Conservation (phyloP, 1,140 invertebrate genomes). For the Panonychus citri region DNA sequence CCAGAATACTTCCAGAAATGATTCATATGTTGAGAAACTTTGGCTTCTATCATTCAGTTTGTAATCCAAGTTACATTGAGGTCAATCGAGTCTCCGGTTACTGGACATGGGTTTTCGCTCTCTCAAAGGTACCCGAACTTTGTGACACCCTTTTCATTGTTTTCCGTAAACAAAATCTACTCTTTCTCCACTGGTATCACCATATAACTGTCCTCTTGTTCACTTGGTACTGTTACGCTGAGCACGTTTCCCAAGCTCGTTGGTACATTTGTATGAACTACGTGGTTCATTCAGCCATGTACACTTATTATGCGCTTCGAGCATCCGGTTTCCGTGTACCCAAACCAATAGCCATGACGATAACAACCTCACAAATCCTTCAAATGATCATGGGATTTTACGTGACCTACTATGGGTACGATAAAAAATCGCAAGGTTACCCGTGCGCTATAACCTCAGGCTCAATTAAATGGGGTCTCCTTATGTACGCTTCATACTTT, state of each 20-base stretch:
- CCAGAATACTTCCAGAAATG: conserved; percentile 66
- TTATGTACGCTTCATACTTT: conserved; percentile 48
- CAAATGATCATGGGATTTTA: conserved; percentile 27
- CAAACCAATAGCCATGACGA: conserved; percentile 25
- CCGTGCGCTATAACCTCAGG: conserved; percentile 61
- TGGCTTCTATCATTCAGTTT: conserved; percentile 79
- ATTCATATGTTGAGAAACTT: conserved; percentile 57
- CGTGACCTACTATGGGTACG: conserved; percentile 25
- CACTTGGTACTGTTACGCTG: conserved; percentile 88
- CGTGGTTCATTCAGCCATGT: conserved; percentile 91
- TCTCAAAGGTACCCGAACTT: conserved; percentile 79
- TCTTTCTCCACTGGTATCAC: conserved; percentile 82
- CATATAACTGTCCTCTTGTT: conserved; percentile 55
- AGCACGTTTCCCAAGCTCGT: conserved; percentile 78
- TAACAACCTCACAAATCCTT: conserved; percentile 29
- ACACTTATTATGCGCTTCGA: conserved; percentile 38
- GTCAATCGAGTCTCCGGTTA: conserved; percentile 68
- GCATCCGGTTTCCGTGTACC: conserved; percentile 26
- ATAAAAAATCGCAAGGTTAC: conserved; percentile 34
- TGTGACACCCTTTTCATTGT: conserved; percentile 95
- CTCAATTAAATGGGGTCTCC: conserved; percentile 64
- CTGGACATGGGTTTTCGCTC: conserved; percentile 84
- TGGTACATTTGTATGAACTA: conserved; percentile 99
- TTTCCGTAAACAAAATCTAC: conserved; percentile 78
- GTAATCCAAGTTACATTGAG: conserved; percentile 69